These are phyloP conservation scores for Chrysolina haemoptera DNA, from an alignment of 2,888 invertebrate species.

Conservation along the genomic window DNA sequence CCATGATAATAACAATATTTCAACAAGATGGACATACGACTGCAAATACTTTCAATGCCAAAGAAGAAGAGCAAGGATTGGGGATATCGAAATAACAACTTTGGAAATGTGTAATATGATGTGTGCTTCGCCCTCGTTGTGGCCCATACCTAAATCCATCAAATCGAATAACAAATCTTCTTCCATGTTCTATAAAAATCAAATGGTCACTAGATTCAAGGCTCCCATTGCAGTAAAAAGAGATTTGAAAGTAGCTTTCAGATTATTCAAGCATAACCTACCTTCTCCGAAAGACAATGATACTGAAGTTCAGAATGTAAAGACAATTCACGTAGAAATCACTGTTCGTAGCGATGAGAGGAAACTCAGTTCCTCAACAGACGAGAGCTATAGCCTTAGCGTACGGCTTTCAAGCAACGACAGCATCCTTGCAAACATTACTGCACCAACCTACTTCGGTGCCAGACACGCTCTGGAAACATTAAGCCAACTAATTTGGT, in stretches of 20 bases:
- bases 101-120: conserved; percentile 82
- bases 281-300: conserved; percentile 27
- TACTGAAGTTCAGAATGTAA: conserved; percentile 35
- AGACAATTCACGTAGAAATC: conserved; percentile 43
- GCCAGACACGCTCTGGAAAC: conserved; percentile 84
- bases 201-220: conserved; percentile 69
- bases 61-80: conserved; percentile 62
- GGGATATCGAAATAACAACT: conserved; percentile 68
- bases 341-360: conserved; percentile 67
- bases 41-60: conserved; percentile 78
- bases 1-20: conserved; percentile 26
- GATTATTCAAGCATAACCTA: conserved; percentile 66
- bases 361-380: conserved; percentile 76
- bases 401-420: conserved; percentile 69
- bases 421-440: conserved; percentile 71
- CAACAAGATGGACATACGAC: conserved; percentile 77
- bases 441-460: conserved; percentile 80
- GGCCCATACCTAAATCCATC: conserved; percentile 82
- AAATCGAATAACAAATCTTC: conserved; percentile 75
- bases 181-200: conserved; percentile 72
- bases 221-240: conserved; percentile 66
- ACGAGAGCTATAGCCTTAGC: conserved; percentile 76
- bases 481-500: conserved; percentile 82
- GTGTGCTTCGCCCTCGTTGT: conserved; percentile 79
- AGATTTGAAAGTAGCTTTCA: conserved; percentile 71